Evolutionary conservation across 1,140 invertebrate genomes (phyloP).

Genomic region (Himalopsyche phryganea): DNA sequence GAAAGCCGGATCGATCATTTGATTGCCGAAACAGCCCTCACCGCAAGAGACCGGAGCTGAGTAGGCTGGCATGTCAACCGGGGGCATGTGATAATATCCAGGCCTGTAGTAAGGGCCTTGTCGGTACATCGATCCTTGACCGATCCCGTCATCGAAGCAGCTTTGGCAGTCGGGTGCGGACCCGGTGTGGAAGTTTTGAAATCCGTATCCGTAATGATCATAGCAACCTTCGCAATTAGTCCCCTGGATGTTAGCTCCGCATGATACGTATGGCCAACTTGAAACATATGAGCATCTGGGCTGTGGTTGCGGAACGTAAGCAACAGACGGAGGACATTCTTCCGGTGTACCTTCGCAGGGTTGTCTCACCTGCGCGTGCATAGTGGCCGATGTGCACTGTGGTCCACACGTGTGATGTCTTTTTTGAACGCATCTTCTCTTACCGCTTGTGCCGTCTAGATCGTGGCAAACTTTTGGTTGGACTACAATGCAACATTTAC

Average conservation of each 20-base stretch:
- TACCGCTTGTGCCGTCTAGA: not conserved
- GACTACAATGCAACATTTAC: slow-evolving; percentile 30
- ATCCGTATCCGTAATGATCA: slow-evolving; percentile 33
- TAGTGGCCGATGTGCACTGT: slow-evolving; percentile 18
- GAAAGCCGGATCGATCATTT: slow-evolving; percentile 27
- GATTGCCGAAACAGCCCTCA: slow-evolving; percentile 26
- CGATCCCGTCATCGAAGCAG: slow-evolving; percentile 32
- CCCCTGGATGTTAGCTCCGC: slow-evolving; percentile 8
- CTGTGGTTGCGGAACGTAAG: slow-evolving; percentile 29
- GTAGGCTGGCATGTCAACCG: not conserved
- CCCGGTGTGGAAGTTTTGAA: slow-evolving; percentile 16
- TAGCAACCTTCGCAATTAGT: slow-evolving; percentile 29
- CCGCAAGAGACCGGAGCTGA: not conserved
- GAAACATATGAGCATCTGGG: slow-evolving; percentile 20
- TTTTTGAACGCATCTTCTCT: slow-evolving; percentile 20
- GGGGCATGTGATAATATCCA: slow-evolving; percentile 30
- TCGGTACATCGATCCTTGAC: slow-evolving; percentile 23
- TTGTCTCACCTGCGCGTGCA: slow-evolving; percentile 30
- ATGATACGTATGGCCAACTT: slow-evolving; percentile 29
- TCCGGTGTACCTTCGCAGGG: slow-evolving; percentile 13
- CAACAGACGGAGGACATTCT: slow-evolving; percentile 16
- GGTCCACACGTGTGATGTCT: slow-evolving; percentile 28
- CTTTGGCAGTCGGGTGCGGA: slow-evolving; percentile 18
- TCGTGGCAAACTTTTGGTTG: slow-evolving; percentile 28
- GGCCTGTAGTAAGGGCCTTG: slow-evolving; percentile 29